These are phyloP conservation scores for Orthosia cruda DNA, from an alignment of 2,888 invertebrate species.

Conservation along the genomic window DNA sequence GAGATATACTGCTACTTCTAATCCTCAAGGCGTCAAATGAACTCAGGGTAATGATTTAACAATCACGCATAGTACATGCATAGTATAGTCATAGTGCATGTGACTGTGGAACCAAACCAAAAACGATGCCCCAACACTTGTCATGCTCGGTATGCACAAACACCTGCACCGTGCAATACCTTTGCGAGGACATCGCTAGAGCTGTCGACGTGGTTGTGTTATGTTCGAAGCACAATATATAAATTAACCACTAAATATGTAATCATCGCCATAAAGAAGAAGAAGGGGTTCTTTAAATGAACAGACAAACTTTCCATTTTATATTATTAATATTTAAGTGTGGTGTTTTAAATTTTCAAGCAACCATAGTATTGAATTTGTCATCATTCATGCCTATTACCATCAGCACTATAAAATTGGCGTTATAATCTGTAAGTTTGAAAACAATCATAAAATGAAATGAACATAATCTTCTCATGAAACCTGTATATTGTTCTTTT, in stretches of 20 bases:
- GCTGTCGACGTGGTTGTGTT: too few relatives aligned
- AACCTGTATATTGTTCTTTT: constrained; percentile 33
- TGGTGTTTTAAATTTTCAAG: not conserved
- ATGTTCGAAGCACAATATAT: too few relatives aligned
- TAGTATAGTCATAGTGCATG: too few relatives aligned
- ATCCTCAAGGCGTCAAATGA: not conserved
- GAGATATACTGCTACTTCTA: not conserved
- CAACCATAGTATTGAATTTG: not conserved
- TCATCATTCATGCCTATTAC: not conserved
- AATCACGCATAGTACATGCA: too few relatives aligned
- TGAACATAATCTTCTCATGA: constrained; percentile 1
- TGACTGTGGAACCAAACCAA: too few relatives aligned
- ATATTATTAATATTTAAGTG: too few relatives aligned
- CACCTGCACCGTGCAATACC: too few relatives aligned
- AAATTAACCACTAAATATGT: too few relatives aligned
- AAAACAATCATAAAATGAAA: constrained; percentile 6
- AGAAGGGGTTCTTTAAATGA: not conserved
- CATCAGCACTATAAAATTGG: not conserved
- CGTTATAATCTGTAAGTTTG: not conserved
- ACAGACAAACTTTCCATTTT: not conserved
- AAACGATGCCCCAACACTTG: too few relatives aligned
- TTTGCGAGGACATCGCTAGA: too few relatives aligned
- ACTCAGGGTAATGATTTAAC: not conserved
- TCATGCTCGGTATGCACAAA: too few relatives aligned
- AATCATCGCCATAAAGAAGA: too few relatives aligned